These are phyloP conservation scores for Cetoscarus ocellatus DNA, from an alignment of 2,797 vertebrate species.

Conservation along the genomic window DNA sequence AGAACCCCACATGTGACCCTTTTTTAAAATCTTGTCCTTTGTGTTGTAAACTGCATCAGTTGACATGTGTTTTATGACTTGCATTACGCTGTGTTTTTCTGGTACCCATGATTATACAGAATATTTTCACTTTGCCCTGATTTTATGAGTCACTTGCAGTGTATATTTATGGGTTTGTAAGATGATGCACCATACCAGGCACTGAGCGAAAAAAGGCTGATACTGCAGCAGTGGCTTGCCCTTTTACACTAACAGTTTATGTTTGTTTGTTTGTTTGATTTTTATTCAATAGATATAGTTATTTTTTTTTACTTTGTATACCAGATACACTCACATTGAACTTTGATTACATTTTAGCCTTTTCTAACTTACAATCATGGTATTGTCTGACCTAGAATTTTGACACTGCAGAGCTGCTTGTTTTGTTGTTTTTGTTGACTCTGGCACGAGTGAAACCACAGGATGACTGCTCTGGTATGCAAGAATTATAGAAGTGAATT, in stretches of 20 bases:
- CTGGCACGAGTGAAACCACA: neutral
- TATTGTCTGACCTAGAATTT: neutral
- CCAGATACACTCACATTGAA: neutral
- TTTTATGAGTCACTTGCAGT: neutral
- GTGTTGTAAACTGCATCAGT: no score
- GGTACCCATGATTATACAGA: no score
- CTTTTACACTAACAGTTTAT: neutral
- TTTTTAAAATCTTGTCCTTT: no score
- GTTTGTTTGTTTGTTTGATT: no score
- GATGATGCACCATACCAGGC: neutral
- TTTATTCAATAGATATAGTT: no score
- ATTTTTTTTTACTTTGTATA: no score
- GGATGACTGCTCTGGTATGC: slow-evolving; percentile 13
- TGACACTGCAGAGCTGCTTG: slow-evolving; percentile 8
- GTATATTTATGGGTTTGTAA: neutral
- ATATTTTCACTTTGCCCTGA: no score
- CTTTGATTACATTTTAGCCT: neutral
- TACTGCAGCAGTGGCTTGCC: neutral
- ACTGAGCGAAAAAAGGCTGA: neutral
- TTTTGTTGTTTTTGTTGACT: slow-evolving; percentile 18
- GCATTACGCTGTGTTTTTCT: no score
- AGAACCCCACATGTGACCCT: no score
- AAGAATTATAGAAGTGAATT: neutral
- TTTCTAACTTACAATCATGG: neutral
- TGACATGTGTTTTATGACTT: no score